Percentiles rank a stretch among this genome's conserved stretches.
Conservation (phyloP, 1,140 invertebrate species). For the Hermetia illucens region DNA sequence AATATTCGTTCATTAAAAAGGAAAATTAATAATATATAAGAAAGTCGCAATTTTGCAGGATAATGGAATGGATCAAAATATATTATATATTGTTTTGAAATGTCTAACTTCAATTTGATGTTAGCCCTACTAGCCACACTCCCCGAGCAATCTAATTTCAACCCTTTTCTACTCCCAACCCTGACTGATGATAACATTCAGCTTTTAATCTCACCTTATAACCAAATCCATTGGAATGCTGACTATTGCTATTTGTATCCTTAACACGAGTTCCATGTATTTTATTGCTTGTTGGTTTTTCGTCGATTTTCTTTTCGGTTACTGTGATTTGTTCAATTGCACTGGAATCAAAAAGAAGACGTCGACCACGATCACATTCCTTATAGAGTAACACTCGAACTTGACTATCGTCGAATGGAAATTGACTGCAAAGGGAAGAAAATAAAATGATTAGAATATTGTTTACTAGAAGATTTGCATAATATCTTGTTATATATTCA, state of each 20-base stretch:
- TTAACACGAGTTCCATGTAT: background rate
- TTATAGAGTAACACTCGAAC: conserved; percentile 67
- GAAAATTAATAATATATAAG: too few species aligned
- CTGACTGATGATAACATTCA: too few species aligned
- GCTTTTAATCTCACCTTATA: conserved; percentile 1
- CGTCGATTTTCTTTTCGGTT: conserved; percentile 14
- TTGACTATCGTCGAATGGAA: conserved; percentile 44
- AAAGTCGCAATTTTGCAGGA: too few species aligned
- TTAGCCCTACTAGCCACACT: too few species aligned
- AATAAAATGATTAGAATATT: background rate
- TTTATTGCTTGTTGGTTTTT: conserved; percentile 4
- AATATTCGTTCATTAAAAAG: too few species aligned
- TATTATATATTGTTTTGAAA: too few species aligned
- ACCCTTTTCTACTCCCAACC: too few species aligned
- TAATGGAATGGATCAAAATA: too few species aligned
- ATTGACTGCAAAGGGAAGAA: conserved; percentile 22
- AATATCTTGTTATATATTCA: too few species aligned
- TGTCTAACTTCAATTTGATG: too few species aligned
- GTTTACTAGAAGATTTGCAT: too few species aligned
- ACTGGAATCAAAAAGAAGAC: conserved; percentile 72
- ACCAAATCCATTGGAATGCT: conserved; percentile 9
- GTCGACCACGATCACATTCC: conserved; percentile 69
- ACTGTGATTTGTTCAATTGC: conserved; percentile 37
- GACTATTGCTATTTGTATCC: background rate
- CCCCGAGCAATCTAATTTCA: too few species aligned